Evolutionary conservation across 1,140 invertebrate genomes (phyloP), one percentile per base, ranked within the genome.

Genomic region (Lysiphlebus fabarum): DNA sequence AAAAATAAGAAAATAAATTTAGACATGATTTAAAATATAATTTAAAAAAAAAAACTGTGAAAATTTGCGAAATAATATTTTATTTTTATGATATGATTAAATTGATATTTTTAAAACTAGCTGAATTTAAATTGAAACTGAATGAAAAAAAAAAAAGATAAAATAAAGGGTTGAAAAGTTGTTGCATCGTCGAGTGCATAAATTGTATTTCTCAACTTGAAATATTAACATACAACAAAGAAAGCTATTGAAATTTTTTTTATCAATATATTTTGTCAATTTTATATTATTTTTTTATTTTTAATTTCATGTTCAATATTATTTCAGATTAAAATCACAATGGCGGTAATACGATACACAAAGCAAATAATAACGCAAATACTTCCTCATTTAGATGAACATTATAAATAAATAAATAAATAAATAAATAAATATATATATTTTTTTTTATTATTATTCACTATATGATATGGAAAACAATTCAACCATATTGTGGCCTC

Each of bases 221-320:
- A 51, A 51, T 51, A 51, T 51, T 51, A 37, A 51, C 36, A 51
- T 51, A 38, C 49, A 44, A 7, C 54, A 57, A 38, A 34, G 58
- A 49, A 33, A 36, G 49, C 38, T 10, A 40, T 40, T 40, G 1
- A 14, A 6, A 7, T 49, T 34, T 51, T 51, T 51, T 38, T 51
- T 7, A 38, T 33, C 47, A 48, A 12, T 17, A 40, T 40, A 8
- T 40, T 55, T 69, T 69, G 70, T 72, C 70, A 72, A 67, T 73
- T 70, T 69, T 69, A 68, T 72, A 65, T 64, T 41, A 62, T 61
- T 50, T 65, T 62, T 62, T 64, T 63, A 62, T 60, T 62, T 60
- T 64, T 43, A 57, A 60, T 59, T 47, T 62, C 14, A 4, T 12
- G 5, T 50, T 47, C 17, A 37, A 14, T 10, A 17, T 45, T 41